phyloP scores from a whole-genome alignment of 2,113 vertebrate species.

The Nyctibius bracteatus region DNA sequence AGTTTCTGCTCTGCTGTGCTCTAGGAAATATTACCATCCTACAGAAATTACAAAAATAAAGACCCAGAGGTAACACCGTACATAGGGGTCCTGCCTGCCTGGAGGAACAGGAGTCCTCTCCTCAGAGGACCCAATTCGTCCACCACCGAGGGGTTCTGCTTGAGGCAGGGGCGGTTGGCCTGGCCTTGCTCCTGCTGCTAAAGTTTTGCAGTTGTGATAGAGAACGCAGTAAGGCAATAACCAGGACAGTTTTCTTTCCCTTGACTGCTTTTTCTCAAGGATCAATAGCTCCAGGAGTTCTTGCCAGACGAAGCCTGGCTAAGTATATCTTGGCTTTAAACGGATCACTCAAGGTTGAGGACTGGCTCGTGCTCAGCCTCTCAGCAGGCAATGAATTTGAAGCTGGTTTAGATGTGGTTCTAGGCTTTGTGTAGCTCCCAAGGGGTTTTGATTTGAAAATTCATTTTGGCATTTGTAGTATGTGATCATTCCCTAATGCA shows the following conservation, averaged over 20 bases:
- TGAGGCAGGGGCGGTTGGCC: fast-evolving
- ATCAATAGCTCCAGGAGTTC: background rate
- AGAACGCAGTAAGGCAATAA: background rate
- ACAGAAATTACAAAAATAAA: background rate
- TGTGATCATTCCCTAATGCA: background rate
- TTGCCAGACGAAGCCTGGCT: background rate
- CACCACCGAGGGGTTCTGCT: background rate
- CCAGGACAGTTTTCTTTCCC: background rate
- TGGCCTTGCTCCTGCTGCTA: background rate
- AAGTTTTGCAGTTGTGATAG: background rate
- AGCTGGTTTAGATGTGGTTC: background rate
- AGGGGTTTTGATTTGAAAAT: background rate
- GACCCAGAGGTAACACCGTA: background rate
- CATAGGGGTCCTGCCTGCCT: background rate
- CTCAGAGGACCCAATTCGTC: background rate
- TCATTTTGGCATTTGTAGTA: background rate
- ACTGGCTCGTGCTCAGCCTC: background rate
- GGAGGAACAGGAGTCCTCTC: background rate
- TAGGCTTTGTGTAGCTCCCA: background rate
- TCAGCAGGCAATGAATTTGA: background rate
- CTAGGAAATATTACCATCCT: background rate
- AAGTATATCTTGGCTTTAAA: background rate
- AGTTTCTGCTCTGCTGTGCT: background rate
- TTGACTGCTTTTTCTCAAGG: background rate
- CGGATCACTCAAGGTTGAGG: background rate